phyloP scores from a whole-genome alignment of 2,888 invertebrate species.

The Cheilosia grossa region DNA sequence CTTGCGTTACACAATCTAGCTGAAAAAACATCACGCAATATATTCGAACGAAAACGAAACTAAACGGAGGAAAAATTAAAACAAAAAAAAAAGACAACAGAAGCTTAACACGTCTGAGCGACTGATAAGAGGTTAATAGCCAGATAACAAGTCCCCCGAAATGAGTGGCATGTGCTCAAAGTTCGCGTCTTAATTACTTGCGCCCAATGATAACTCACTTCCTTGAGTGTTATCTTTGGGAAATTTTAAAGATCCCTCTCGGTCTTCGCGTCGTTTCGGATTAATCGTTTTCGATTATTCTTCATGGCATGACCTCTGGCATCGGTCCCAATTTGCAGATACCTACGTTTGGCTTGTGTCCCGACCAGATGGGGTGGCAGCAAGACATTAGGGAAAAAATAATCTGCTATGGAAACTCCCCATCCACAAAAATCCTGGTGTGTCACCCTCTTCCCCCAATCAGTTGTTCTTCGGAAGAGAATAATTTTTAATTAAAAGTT shows the following conservation, averaged over 20 bases:
- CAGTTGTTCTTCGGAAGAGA: conserved; percentile 48
- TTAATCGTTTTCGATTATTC: conserved; percentile 72
- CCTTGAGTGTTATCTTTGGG: conserved; percentile 50
- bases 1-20: neutral
- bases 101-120: conserved; percentile 18
- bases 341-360: conserved; percentile 12
- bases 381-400: conserved; percentile 68
- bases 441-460: neutral
- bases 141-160: conserved; percentile 60
- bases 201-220: conserved; percentile 57
- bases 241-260: conserved; percentile 35
- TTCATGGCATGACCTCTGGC: conserved; percentile 72
- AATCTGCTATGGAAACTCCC: conserved; percentile 55
- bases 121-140: conserved; percentile 56
- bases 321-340: conserved; percentile 70
- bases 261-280: conserved; percentile 20
- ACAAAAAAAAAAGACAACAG: neutral
- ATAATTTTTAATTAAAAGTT: conserved; percentile 74
- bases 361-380: conserved; percentile 25
- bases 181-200: conserved; percentile 64
- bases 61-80: conserved; percentile 3
- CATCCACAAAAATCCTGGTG: conserved; percentile 43
- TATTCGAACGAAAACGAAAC: conserved; percentile 6
- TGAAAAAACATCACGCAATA: neutral
- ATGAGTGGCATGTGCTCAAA: conserved; percentile 60